Conservation (phyloP, 2,888 invertebrate genomes). For the Myopa testacea region DNA sequence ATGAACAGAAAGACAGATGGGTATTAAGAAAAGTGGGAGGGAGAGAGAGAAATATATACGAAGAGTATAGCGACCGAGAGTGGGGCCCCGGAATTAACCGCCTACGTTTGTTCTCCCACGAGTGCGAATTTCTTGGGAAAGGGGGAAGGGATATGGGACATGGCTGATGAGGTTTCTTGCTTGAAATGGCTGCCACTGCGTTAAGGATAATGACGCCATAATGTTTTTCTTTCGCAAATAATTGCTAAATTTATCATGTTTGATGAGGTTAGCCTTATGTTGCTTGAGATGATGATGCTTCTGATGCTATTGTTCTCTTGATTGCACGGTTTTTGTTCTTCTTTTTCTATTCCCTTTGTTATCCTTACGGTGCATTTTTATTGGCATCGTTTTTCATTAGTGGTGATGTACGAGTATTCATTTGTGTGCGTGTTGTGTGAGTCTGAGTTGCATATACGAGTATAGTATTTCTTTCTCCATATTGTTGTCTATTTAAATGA, state of each 20-base stretch:
- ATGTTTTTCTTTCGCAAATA: slow-evolving; percentile 42
- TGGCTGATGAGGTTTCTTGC: neutral
- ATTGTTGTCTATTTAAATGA: slow-evolving; percentile 43
- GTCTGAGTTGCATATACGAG: neutral
- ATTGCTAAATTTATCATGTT: slow-evolving; percentile 40
- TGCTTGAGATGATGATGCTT: neutral
- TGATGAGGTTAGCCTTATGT: slow-evolving; percentile 20
- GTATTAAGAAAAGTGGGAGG: neutral
- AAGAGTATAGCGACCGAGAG: neutral
- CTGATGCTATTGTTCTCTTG: neutral
- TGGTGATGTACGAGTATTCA: neutral
- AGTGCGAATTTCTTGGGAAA: neutral
- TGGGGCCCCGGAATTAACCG: neutral
- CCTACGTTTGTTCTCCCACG: neutral
- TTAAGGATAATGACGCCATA: slow-evolving; percentile 43
- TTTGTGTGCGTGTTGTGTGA: neutral
- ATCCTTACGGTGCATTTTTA: slow-evolving; percentile 8
- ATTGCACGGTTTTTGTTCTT: neutral
- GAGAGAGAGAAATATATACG: neutral
- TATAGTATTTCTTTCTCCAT: slow-evolving; percentile 13
- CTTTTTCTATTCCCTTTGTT: slow-evolving; percentile 8
- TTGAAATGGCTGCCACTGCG: slow-evolving; percentile 39
- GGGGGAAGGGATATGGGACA: neutral
- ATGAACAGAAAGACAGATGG: neutral
- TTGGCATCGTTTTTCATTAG: slow-evolving; percentile 37